These are phyloP conservation scores for Semicossyphus pulcher DNA, from an alignment of 2,113 vertebrate species.

Conservation along the genomic window DNA sequence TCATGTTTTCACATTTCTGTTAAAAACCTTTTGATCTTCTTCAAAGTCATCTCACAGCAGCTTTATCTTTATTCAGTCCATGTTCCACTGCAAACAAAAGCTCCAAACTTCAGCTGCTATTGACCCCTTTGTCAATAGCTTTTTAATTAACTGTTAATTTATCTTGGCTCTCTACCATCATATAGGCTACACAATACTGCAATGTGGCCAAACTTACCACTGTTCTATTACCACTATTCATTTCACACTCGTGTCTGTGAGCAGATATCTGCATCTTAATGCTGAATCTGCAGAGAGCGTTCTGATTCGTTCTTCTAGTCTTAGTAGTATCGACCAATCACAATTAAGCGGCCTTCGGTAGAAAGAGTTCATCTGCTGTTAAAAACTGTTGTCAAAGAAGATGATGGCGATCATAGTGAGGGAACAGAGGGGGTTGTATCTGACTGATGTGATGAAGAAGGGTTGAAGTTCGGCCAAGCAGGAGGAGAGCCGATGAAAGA, in stretches of 20 bases:
- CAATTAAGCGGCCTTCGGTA: background rate
- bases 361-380: background rate
- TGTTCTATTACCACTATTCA: background rate
- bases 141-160: background rate
- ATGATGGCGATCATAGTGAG: background rate
- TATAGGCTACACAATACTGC: background rate
- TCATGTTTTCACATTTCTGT: background rate
- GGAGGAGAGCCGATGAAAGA: background rate
- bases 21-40: background rate
- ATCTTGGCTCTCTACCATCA: background rate
- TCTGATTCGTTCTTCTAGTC: too few species aligned
- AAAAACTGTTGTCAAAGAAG: too few species aligned
- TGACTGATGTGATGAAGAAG: background rate
- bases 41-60: background rate
- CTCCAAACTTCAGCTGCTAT: background rate
- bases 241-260: background rate
- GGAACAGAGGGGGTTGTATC: background rate
- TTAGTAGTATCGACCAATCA: background rate
- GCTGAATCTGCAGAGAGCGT: too few species aligned
- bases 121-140: background rate
- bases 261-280: background rate
- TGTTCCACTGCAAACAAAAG: background rate
- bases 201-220: background rate
- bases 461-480: background rate
- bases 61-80: background rate